Evolutionary conservation across 2,113 vertebrate genomes (phyloP).

Genomic region (Hypomesus transpacificus): DNA sequence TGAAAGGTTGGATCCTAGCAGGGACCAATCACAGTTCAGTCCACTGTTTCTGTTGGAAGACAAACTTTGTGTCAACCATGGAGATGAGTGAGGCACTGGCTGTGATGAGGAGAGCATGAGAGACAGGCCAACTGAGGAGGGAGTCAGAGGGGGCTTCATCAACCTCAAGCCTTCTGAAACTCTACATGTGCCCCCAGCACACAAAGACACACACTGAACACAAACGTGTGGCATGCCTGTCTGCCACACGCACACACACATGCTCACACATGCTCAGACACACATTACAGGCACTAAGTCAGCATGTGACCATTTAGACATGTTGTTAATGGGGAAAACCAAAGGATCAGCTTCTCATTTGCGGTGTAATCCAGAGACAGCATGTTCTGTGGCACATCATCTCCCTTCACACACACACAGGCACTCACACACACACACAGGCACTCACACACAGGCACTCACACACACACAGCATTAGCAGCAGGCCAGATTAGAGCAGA

Average conservation of each 20-base stretch:
- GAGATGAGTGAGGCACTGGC: too few relatives aligned
- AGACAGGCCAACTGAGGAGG: too few relatives aligned
- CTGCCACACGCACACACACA: constrained; percentile 1
- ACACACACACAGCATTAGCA: constrained; percentile 54
- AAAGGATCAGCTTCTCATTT: constrained; percentile 68
- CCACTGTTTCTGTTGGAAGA: constrained; percentile 36
- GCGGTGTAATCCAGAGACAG: constrained; percentile 64
- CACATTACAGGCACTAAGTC: constrained; percentile 29
- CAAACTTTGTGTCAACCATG: constrained; percentile 29
- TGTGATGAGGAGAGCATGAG: too few relatives aligned
- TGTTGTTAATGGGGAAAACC: constrained; percentile 51
- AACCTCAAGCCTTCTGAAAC: too few relatives aligned
- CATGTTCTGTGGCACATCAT: constrained; percentile 64
- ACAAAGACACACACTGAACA: background rate
- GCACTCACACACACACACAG: constrained; percentile 1
- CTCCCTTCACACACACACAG: constrained; percentile 31
- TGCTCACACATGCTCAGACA: constrained; percentile 17
- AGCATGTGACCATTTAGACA: constrained; percentile 50
- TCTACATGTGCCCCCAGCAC: background rate
- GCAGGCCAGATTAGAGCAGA: constrained; percentile 67
- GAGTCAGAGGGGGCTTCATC: too few relatives aligned
- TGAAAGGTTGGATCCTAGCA: constrained; percentile 34
- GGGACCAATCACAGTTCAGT: constrained; percentile 34
- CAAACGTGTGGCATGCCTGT: background rate
- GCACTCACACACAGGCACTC: constrained; percentile 3